phyloP scores from a whole-genome alignment of 92 coral and sea anemone genomes.

The Plumapathes pennacea region DNA sequence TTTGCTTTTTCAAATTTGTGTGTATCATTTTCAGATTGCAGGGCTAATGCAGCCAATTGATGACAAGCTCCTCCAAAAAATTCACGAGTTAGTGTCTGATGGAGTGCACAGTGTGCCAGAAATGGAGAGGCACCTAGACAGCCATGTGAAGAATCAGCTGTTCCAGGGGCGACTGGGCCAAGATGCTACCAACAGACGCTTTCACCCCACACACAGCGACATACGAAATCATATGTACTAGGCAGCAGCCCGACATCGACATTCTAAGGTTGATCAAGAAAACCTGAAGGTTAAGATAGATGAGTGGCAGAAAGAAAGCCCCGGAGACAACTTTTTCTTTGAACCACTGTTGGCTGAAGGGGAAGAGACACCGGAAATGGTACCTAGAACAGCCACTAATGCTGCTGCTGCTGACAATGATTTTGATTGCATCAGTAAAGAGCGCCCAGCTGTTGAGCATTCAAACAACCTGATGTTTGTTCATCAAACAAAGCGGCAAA shows the following conservation, averaged over 20 bases:
- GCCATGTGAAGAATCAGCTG: constrained; percentile 36
- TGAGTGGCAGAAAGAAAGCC: constrained; percentile 31
- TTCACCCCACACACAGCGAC: constrained; percentile 16
- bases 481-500: constrained; percentile 41
- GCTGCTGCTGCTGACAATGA: neutral
- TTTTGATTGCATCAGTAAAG: constrained; percentile 2
- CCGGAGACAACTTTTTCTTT: constrained; percentile 22
- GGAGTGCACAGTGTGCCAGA: constrained; percentile 57
- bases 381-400: too few relatives aligned
- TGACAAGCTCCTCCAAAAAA: constrained; percentile 23
- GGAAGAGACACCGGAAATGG: neutral
- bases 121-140: constrained; percentile 41
- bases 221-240: constrained; percentile 43
- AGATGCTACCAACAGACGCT: constrained; percentile 13
- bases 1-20: too few relatives aligned
- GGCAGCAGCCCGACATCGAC: constrained; percentile 11
- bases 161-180: constrained; percentile 25
- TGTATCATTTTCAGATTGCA: constrained; percentile 2
- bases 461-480: constrained; percentile 38
- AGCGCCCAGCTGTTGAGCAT: neutral
- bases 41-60: constrained; percentile 41
- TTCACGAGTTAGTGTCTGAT: constrained; percentile 31
- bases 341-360: constrained; percentile 3
- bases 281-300: constrained; percentile 10
- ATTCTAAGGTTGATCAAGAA: constrained; percentile 38